Evolutionary conservation across 2,888 invertebrate genomes (phyloP), one percentile per base, ranked within the genome.

Genomic region (Tenthredo livida): DNA sequence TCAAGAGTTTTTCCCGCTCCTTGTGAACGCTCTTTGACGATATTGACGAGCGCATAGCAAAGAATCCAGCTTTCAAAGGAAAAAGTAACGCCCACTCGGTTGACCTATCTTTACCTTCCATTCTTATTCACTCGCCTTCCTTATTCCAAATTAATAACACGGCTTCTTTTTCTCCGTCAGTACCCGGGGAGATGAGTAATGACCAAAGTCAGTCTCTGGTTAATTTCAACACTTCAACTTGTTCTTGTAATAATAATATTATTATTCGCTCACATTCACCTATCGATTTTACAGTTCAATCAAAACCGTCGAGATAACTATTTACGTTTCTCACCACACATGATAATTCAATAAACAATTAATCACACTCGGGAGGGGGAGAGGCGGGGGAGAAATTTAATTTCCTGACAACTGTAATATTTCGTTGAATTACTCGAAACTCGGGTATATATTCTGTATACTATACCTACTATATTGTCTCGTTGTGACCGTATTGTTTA

Each of bases 81-180:
- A 95, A 95, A 29, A 95, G 90, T 77, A 96, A 93, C 9, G 96
- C 96, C 93, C 94, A 95, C 88, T 95, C 94, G 10, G 94, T 94
- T 91, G 94, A 89, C 93, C 94, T 91, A 92, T 94, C 91, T 92
- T 94, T 93, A 92, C 94, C 88, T 85, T 93, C 91, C 92, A 93
- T 92, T 85, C 87, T 86, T 82, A 40, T 85, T 33, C 72, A 58
- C 10, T 70, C 10, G 2, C n/a, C 33, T 54, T 61, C 37, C 25
- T 21, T 80, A 61, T 61, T 58, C 15, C 58, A 61, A 61, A 80
- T 40, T 17, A 80, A 33, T 40, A 61, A 61, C 21, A 10, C 17
- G 58, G 47, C 58, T 21, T 37, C 37, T 75, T 37, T 58, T 33
- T 7, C 54, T 9, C 15, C 37, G 40, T 17, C 10, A 58, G 37